phyloP scores from a whole-genome alignment of 2,113 vertebrate species.

The Urocolius indicus region DNA sequence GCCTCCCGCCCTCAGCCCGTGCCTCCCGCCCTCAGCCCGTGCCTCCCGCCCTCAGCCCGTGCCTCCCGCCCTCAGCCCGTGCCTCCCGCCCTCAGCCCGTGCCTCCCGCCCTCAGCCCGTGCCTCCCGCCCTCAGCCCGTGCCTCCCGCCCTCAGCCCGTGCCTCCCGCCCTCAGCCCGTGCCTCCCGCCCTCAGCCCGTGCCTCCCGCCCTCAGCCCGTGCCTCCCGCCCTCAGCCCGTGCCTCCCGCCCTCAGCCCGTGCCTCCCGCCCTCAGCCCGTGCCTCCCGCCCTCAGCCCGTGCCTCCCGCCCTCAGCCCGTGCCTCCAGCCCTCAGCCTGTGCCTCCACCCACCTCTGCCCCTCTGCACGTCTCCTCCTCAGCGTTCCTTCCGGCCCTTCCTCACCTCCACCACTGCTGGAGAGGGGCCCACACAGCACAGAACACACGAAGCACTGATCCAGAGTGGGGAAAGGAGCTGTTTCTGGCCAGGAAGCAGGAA shows the following conservation, averaged over 20 bases:
- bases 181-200: background rate
- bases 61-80: background rate
- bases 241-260: background rate
- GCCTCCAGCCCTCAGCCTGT: background rate
- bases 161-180: background rate
- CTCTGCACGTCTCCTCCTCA: background rate
- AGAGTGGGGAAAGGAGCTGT: rapidly evolving
- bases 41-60: background rate
- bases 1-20: background rate
- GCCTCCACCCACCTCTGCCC: background rate
- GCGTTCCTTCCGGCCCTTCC: background rate
- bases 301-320: background rate
- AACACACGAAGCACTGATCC: rapidly evolving
- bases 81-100: background rate
- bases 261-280: background rate
- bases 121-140: background rate
- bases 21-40: background rate
- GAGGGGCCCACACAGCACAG: rapidly evolving
- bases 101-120: background rate
- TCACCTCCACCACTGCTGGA: rapidly evolving
- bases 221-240: background rate
- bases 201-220: background rate
- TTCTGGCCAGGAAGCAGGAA: background rate
- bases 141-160: background rate
- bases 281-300: background rate